phyloP scores from a whole-genome alignment of 1,140 invertebrate species.

The Drosophila pallidifrons region DNA sequence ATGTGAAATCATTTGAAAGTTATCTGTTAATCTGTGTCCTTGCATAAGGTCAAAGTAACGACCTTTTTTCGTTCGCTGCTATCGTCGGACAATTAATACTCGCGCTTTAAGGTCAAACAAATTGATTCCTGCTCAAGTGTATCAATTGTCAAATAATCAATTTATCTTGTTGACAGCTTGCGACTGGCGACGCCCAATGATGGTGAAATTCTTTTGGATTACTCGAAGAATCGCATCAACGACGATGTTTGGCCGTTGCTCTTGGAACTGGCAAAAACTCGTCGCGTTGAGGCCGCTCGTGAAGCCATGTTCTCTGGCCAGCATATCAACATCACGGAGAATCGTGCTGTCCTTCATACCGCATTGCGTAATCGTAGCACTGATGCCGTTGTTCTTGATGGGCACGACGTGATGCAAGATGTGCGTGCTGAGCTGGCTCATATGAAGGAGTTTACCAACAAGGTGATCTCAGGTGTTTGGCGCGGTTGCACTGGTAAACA shows the following conservation, averaged over 20 bases:
- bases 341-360: slow-evolving; percentile 97
- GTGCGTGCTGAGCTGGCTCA: slow-evolving; percentile 96
- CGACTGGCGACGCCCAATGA: slow-evolving; percentile 91
- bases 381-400: slow-evolving; percentile 92
- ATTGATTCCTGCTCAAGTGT: slow-evolving; percentile 32
- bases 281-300: slow-evolving; percentile 94
- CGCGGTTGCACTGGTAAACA: slow-evolving; percentile 95
- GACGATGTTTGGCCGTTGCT: slow-evolving; percentile 91
- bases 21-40: slow-evolving; percentile 63
- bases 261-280: slow-evolving; percentile 92
- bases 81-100: slow-evolving; percentile 38
- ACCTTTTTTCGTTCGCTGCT: slow-evolving; percentile 42
- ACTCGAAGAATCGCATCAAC: slow-evolving; percentile 97
- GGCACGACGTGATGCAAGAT: slow-evolving; percentile 97
- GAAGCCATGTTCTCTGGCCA: slow-evolving; percentile 97
- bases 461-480: slow-evolving; percentile 89
- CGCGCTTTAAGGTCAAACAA: slow-evolving; percentile 60
- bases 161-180: slow-evolving; percentile 86
- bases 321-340: slow-evolving; percentile 99
- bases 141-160: slow-evolving; percentile 38
- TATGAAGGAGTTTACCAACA: slow-evolving; percentile 96
- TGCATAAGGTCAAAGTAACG: slow-evolving; percentile 72
- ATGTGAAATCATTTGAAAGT: slow-evolving; percentile 15
- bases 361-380: slow-evolving; percentile 96
- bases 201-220: slow-evolving; percentile 96